These are phyloP conservation scores for Halisarca cf. caerulea DNA, from an alignment of 37 sponge, comb jelly and placozoan genomes.

Conservation along the genomic window DNA sequence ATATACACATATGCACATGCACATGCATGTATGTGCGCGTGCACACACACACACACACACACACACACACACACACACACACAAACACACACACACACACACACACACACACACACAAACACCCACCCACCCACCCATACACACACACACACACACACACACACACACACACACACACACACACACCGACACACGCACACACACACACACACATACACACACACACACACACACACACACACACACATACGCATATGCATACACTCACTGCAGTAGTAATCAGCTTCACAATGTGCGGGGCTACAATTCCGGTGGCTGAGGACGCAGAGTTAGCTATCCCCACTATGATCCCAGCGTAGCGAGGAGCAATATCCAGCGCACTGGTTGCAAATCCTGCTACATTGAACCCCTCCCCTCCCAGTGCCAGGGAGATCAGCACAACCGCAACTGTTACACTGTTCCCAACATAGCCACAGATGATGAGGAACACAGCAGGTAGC, in stretches of 20 bases:
- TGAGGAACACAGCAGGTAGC: slow-evolving; percentile 56
- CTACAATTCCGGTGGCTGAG: slow-evolving; percentile 75
- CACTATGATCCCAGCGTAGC: slow-evolving; percentile 82
- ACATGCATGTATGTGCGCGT: neutral
- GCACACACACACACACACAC: neutral
- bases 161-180: too few species aligned
- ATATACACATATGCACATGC: too few species aligned
- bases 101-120: too few species aligned
- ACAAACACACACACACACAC: neutral
- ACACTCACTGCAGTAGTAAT: slow-evolving; percentile 18
- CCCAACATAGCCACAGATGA: slow-evolving; percentile 76
- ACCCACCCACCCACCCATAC: neutral
- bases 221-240: too few species aligned
- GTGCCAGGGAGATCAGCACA: slow-evolving; percentile 56
- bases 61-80: neutral
- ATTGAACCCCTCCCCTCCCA: slow-evolving; percentile 54
- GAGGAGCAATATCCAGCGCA: slow-evolving; percentile 86
- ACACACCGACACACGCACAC: too few species aligned
- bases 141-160: neutral
- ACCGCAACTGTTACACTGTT: slow-evolving; percentile 37
- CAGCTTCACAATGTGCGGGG: slow-evolving; percentile 32
- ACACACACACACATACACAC: too few species aligned
- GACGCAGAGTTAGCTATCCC: slow-evolving; percentile 77
- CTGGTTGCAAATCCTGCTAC: slow-evolving; percentile 69
- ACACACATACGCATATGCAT: neutral